phyloP scores from a whole-genome alignment of 2,113 vertebrate genomes.

The Opisthocomus hoazin region DNA sequence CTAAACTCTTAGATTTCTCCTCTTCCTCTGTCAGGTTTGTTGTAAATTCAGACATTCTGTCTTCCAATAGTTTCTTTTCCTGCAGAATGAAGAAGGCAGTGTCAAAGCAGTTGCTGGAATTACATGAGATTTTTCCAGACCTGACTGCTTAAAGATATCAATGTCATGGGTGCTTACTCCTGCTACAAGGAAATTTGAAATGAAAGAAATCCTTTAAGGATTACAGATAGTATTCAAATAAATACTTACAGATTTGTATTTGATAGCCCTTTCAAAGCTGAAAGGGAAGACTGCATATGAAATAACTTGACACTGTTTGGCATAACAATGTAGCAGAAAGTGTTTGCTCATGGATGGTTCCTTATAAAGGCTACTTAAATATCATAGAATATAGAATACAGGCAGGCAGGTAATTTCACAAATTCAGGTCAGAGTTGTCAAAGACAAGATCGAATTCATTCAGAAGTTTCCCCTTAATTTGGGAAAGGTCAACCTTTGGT shows the following conservation, averaged over 20 bases:
- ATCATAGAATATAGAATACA: not conserved
- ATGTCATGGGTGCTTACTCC: not conserved
- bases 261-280: not conserved
- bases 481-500: not conserved
- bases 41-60: constrained; percentile 92
- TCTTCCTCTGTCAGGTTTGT: constrained; percentile 95
- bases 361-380: not conserved
- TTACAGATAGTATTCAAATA: not conserved
- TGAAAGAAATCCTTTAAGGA: not conserved
- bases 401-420: not conserved
- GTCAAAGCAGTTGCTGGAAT: not conserved
- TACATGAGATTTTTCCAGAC: not conserved
- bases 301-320: not conserved
- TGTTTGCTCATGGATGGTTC: not conserved
- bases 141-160: not conserved
- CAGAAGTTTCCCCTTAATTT: not conserved
- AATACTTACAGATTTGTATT: not conserved
- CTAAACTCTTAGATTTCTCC: constrained; percentile 97
- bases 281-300: not conserved
- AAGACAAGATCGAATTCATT: not conserved
- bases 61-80: constrained; percentile 96
- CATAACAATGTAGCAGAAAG: not conserved
- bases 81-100: constrained; percentile 41
- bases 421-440: not conserved
- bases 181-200: not conserved